Conservation (phyloP, 2,888 invertebrate genomes). For the Volucella inflata region DNA sequence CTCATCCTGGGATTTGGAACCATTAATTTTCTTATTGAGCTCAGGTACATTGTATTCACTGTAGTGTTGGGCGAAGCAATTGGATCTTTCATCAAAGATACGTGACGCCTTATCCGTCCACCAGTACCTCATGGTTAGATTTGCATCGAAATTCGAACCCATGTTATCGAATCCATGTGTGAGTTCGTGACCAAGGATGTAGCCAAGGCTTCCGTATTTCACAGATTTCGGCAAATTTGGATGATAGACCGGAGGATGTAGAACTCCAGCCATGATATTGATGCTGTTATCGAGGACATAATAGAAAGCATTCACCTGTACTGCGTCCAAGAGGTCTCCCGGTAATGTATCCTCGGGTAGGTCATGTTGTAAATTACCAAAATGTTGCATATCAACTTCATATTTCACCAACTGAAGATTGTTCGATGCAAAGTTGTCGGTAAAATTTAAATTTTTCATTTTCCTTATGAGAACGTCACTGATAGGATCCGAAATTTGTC, state of each 20-base stretch:
- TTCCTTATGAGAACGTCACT: constrained; percentile 77
- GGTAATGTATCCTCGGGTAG: constrained; percentile 76
- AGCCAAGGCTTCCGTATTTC: constrained; percentile 81
- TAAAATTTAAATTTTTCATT: constrained; percentile 76
- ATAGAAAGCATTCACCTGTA: too few relatives aligned
- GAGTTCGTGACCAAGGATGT: constrained; percentile 72
- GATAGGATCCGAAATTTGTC: constrained; percentile 77
- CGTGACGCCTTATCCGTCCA: constrained; percentile 78
- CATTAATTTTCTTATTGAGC: constrained; percentile 80
- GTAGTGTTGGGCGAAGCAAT: constrained; percentile 79
- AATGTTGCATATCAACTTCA: constrained; percentile 76
- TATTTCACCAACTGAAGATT: constrained; percentile 78
- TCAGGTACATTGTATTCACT: constrained; percentile 79
- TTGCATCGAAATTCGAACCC: constrained; percentile 61
- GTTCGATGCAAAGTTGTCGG: constrained; percentile 77
- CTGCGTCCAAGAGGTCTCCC: constrained; percentile 24
- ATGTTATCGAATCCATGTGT: too few relatives aligned
- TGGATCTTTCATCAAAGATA: constrained; percentile 78
- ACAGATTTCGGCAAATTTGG: constrained; percentile 79
- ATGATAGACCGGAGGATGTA: constrained; percentile 79
- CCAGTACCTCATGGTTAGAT: constrained; percentile 80
- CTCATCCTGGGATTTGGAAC: constrained; percentile 79
- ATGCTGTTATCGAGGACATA: too few relatives aligned
- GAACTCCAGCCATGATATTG: too few relatives aligned
- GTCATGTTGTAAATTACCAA: constrained; percentile 75